Conservation (phyloP, 2,113 vertebrate species). For the Parotia lawesii region DNA sequence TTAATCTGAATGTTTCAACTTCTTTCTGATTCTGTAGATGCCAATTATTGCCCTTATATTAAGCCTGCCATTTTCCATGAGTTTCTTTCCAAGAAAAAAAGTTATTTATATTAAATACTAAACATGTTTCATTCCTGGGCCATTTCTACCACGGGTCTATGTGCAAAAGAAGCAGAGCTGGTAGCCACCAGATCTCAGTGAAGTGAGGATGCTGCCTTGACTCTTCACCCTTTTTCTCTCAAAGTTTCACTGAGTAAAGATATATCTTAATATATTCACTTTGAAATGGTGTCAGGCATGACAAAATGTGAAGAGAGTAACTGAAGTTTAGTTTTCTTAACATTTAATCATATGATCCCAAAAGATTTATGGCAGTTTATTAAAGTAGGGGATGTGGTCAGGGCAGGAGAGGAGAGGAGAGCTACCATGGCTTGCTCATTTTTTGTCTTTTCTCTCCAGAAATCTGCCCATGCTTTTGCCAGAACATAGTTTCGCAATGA, state of each 20-base stretch:
- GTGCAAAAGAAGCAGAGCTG: neutral
- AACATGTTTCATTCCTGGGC: rapidly evolving
- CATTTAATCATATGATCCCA: neutral
- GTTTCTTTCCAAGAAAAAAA: neutral
- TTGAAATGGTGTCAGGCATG: neutral
- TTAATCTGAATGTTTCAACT: neutral
- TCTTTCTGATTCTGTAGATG: neutral
- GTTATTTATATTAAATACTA: neutral
- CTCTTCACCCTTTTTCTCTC: neutral
- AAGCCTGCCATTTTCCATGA: neutral
- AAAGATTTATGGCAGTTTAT: neutral
- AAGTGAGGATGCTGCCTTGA: rapidly evolving
- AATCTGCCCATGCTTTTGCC: neutral
- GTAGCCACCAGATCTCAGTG: neutral
- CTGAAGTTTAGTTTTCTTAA: neutral
- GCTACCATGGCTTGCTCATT: neutral
- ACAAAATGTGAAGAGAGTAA: neutral
- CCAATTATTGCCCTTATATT: neutral
- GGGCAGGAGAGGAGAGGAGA: neutral
- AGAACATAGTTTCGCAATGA: slow-evolving; percentile 53
- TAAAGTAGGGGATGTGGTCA: neutral
- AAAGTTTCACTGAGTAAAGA: neutral
- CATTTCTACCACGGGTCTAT: neutral
- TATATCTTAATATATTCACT: neutral
- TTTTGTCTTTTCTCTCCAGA: neutral